These are phyloP conservation scores for Imbricaverruca yamaguchii DNA, from an alignment of 2,888 invertebrate species.

Conservation along the genomic window DNA sequence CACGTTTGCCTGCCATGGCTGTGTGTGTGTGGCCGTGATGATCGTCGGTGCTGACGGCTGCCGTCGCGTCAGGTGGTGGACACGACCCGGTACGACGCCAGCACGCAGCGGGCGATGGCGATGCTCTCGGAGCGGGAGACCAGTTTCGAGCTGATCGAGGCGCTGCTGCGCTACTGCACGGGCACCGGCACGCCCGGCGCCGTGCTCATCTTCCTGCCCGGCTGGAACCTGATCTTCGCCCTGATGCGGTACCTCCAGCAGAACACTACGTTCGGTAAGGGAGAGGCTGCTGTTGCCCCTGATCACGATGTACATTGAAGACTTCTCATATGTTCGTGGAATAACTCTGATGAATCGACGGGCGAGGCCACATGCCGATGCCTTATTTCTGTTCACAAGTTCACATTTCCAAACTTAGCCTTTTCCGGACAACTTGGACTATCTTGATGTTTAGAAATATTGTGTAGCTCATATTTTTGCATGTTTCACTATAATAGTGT, in stretches of 20 bases:
- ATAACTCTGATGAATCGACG: no score
- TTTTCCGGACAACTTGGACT: no score
- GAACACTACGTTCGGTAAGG: slow-evolving; percentile 61
- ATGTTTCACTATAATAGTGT: no score
- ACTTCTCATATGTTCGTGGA: no score
- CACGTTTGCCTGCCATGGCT: no score
- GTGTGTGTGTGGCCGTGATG: no score
- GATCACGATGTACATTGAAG: no score
- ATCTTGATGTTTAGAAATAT: no score
- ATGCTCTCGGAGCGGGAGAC: slow-evolving; percentile 82
- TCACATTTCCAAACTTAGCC: no score
- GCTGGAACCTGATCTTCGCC: slow-evolving; percentile 94
- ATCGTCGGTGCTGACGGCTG: background rate
- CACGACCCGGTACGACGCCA: slow-evolving; percentile 41
- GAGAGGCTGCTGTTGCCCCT: background rate
- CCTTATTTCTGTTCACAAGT: no score
- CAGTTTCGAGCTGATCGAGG: slow-evolving; percentile 85
- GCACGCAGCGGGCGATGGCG: slow-evolving; percentile 61
- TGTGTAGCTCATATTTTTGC: no score
- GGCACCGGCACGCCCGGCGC: slow-evolving; percentile 63
- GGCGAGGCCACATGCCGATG: no score
- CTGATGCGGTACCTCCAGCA: slow-evolving; percentile 75
- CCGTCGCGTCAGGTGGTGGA: slow-evolving; percentile 35
- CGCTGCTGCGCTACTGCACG: slow-evolving; percentile 51
- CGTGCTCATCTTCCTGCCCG: slow-evolving; percentile 85